Evolutionary conservation across 2,113 vertebrate species (phyloP).

Genomic region (Brevimyrus niger): DNA sequence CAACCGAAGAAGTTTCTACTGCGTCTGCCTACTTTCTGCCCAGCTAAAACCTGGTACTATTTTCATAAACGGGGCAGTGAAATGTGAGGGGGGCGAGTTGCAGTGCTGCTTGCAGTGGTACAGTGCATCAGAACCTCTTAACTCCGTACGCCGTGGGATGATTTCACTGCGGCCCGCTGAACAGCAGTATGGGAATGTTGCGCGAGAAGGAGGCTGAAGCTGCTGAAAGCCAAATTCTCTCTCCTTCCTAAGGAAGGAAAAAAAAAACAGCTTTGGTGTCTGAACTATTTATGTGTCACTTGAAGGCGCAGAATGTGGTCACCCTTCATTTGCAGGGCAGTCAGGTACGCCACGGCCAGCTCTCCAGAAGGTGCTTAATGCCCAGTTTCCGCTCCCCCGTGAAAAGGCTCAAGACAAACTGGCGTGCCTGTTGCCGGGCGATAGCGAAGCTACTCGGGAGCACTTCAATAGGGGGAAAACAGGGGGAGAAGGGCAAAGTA

Average conservation of each 20-base stretch:
- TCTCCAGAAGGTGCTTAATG: conserved; percentile 52
- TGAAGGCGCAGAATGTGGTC: conserved; percentile 42
- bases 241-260: conserved; percentile 32
- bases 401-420: conserved; percentile 58
- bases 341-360: conserved; percentile 59
- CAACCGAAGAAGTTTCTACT: neutral
- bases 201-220: conserved; percentile 13
- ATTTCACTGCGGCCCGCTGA: conserved; percentile 14
- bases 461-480: conserved; percentile 44
- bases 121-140: neutral
- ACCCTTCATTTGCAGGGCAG: conserved; percentile 66
- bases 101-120: neutral
- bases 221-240: conserved; percentile 42
- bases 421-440: conserved; percentile 62
- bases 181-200: conserved; percentile 27
- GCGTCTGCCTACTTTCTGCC: neutral
- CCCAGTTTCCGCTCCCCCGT: conserved; percentile 54
- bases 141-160: conserved; percentile 9
- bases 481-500: conserved; percentile 31
- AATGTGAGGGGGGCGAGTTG: neutral
- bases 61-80: neutral
- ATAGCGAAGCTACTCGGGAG: conserved; percentile 57
- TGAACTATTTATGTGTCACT: conserved; percentile 56
- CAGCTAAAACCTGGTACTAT: neutral
- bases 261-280: conserved; percentile 53